These are phyloP conservation scores for Tiliqua scincoides DNA, from an alignment of 2,113 vertebrate genomes.

Conservation along the genomic window DNA sequence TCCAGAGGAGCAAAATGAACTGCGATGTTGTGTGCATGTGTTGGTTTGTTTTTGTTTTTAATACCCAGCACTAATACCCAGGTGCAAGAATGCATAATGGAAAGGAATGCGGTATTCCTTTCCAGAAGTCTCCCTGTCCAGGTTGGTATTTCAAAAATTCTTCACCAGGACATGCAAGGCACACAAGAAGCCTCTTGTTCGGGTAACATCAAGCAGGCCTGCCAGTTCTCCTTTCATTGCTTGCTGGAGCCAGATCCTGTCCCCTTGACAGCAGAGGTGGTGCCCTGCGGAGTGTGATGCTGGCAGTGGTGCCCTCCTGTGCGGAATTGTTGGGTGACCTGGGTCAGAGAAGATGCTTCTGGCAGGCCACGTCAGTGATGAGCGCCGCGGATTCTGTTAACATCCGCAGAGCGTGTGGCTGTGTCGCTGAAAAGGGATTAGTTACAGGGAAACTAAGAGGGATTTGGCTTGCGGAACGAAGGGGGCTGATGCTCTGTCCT, in stretches of 20 bases:
- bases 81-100: neutral
- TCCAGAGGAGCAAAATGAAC: neutral
- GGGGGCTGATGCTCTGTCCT: neutral
- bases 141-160: neutral
- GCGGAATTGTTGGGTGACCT: neutral
- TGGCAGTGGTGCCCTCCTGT: neutral
- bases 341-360: neutral
- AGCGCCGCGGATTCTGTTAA: neutral
- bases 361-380: too few relatives aligned
- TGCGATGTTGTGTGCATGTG: neutral
- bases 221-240: neutral
- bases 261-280: neutral
- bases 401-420: neutral
- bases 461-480: conserved; percentile 10
- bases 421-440: conserved; percentile 18
- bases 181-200: neutral
- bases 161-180: neutral
- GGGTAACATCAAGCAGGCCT: neutral
- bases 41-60: too few relatives aligned
- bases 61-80: neutral
- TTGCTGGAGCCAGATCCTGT: neutral
- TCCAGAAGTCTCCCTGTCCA: neutral
- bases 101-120: too few relatives aligned
- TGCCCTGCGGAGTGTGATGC: too few relatives aligned
- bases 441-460: conserved; percentile 31